Conservation (phyloP, 2,797 vertebrate species). For the Chrysocyon brachyurus region DNA sequence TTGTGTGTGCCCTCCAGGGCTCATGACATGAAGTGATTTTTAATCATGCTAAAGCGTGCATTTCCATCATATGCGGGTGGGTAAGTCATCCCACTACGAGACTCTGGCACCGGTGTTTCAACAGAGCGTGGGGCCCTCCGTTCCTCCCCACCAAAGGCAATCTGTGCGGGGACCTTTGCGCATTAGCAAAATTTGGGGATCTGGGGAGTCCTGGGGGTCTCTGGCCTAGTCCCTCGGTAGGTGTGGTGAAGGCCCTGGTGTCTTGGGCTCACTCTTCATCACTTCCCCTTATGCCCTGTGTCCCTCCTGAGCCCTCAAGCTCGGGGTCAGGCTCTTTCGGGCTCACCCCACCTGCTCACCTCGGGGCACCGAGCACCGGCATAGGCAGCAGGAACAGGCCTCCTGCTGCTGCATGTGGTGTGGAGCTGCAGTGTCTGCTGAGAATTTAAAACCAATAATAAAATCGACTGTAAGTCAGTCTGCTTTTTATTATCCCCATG, state of each 20-base stretch:
- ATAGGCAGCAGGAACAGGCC: accelerated
- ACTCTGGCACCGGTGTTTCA: background rate
- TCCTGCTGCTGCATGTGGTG: background rate
- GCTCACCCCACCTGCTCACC: background rate
- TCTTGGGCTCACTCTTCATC: background rate
- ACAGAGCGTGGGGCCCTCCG: background rate
- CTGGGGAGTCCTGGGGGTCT: background rate
- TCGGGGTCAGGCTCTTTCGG: background rate
- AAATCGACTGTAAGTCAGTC: constrained; percentile 72
- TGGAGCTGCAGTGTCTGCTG: background rate
- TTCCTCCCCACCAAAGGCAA: constrained; percentile 3
- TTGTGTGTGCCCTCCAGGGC: background rate
- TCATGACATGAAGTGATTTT: background rate
- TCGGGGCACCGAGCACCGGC: background rate
- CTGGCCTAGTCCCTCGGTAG: accelerated
- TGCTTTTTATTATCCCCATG: constrained; percentile 72
- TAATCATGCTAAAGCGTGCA: background rate
- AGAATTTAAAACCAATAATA: constrained; percentile 78
- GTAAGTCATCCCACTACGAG: constrained; percentile 55
- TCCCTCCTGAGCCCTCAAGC: background rate
- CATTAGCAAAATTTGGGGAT: background rate
- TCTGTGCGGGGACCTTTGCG: background rate
- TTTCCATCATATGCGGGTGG: background rate
- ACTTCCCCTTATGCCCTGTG: too few relatives aligned
- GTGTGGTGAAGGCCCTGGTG: background rate